Base-by-base conservation (phyloP, 2,888 invertebrate species). In the Acanthosepion lycidas region DNA sequence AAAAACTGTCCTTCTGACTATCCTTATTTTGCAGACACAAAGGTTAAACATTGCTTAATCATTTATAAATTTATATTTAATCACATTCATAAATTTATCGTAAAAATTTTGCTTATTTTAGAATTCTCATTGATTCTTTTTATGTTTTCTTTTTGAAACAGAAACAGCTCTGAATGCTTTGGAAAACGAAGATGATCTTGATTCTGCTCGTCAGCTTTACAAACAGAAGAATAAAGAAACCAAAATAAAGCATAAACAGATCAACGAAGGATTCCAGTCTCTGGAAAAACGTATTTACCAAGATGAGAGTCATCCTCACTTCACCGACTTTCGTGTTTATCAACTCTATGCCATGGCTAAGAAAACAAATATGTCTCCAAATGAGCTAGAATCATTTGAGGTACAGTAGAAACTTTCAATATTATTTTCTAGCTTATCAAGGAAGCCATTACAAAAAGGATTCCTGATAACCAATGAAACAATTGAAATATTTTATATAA, bases 261-360 rank as follows among this genome's bases (percentile, higher is more conserved):
- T 93, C 53, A 93, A 93, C 18, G 53, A 93, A 49, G n/a, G n/a
- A 51, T 49, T 26, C n/a, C 51, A 93, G 15, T 28, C 28, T 9
- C n/a, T 93, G 49, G 53, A n/a, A 28, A 48, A 93, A 49, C 92
- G n/a, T 18, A 53, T 93, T n/a, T n/a, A 51, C 49, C 51, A 93
- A 93, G 92, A n/a, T 48, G 48, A 98, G 98, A 48, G 49, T 15
- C 49, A 96, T 15, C 94, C 95, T 48, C 95, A 95, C n/a, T 99
- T 99, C 97, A 98, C 98, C 92, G 99, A 99, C 97, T 98, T 99
- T 0, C 98, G 99, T 97, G 99, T 99, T 1, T 98, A 99, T 97
- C 98, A 98, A 0, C 97, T 99, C 59, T 99, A 99, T 99, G 98
- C 98, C 96, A 98, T 98, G 95, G 99, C 99, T 6, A 97, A 98